Evolutionary conservation across 2,113 vertebrate genomes (phyloP).

Genomic region (Seriola rivoliana): DNA sequence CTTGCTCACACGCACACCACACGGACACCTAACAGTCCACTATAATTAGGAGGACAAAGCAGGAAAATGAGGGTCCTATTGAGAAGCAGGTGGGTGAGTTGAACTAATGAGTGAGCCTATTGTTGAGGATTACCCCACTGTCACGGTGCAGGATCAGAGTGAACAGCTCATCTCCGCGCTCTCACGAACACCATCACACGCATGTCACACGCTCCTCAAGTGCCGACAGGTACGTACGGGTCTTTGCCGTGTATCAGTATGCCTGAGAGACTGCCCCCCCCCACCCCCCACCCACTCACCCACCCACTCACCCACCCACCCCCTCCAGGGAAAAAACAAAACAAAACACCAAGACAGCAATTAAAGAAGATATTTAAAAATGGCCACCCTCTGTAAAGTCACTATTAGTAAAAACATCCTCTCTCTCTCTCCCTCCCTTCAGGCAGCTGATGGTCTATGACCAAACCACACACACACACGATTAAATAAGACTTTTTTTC

Average conservation of each 20-base stretch:
- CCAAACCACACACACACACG: slow-evolving; percentile 10
- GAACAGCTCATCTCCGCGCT: slow-evolving; percentile 54
- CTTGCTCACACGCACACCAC: slow-evolving; percentile 19
- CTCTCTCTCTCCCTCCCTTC: not conserved
- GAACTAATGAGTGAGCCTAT: slow-evolving; percentile 62
- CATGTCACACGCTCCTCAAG: slow-evolving; percentile 35
- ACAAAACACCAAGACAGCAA: slow-evolving; percentile 26
- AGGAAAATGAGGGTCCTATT: slow-evolving; percentile 57
- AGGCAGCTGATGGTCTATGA: slow-evolving; percentile 4
- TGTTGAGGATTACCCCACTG: slow-evolving; percentile 59
- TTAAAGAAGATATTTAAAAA: slow-evolving; percentile 51
- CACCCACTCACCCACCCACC: too few species aligned
- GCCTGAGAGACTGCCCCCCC: slow-evolving; percentile 6
- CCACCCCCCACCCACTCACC: too few species aligned
- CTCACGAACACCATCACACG: slow-evolving; percentile 50
- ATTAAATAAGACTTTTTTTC: slow-evolving; percentile 4
- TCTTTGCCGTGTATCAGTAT: slow-evolving; percentile 15
- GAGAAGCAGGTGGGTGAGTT: slow-evolving; percentile 50
- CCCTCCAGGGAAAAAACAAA: slow-evolving; percentile 5
- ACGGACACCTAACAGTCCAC: slow-evolving; percentile 33
- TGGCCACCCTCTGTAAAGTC: slow-evolving; percentile 5
- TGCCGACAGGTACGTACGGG: slow-evolving; percentile 54
- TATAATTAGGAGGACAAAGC: slow-evolving; percentile 62
- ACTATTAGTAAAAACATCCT: slow-evolving; percentile 4
- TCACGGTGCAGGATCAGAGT: slow-evolving; percentile 66